Evolutionary conservation across 2,888 invertebrate species (phyloP).

Genomic region (Drosophila meridiana): DNA sequence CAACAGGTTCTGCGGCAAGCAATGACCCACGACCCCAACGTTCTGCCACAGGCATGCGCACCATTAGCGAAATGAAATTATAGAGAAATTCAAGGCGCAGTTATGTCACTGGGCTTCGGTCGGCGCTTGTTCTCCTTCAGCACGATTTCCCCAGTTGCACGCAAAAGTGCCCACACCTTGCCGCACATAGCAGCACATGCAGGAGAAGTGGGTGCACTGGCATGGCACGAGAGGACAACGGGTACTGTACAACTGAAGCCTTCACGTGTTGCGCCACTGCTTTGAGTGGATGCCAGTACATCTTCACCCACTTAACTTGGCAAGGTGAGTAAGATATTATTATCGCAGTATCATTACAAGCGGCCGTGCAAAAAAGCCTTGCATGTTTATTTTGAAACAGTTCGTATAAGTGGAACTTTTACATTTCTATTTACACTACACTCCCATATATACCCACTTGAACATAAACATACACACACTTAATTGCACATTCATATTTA

Average conservation of each 20-base stretch:
- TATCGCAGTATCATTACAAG: constrained; percentile 43
- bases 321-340: constrained; percentile 33
- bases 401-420: background rate
- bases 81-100: constrained; percentile 22
- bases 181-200: constrained; percentile 44
- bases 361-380: constrained; percentile 8
- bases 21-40: constrained; percentile 17
- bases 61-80: background rate
- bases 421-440: background rate
- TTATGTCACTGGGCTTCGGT: background rate
- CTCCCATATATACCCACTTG: background rate
- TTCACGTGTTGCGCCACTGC: constrained; percentile 21
- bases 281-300: constrained; percentile 1
- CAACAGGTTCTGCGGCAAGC: constrained; percentile 76
- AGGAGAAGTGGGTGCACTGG: constrained; percentile 43
- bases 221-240: constrained; percentile 14
- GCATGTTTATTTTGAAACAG: constrained; percentile 5
- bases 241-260: background rate
- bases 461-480: background rate
- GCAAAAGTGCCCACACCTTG: constrained; percentile 13
- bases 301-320: constrained; percentile 15
- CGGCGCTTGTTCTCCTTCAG: constrained; percentile 7
- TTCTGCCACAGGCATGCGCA: constrained; percentile 45
- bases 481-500: background rate
- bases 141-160: constrained; percentile 40